phyloP scores from a whole-genome alignment of 2,888 invertebrate genomes.

The Conus canariensis region DNA sequence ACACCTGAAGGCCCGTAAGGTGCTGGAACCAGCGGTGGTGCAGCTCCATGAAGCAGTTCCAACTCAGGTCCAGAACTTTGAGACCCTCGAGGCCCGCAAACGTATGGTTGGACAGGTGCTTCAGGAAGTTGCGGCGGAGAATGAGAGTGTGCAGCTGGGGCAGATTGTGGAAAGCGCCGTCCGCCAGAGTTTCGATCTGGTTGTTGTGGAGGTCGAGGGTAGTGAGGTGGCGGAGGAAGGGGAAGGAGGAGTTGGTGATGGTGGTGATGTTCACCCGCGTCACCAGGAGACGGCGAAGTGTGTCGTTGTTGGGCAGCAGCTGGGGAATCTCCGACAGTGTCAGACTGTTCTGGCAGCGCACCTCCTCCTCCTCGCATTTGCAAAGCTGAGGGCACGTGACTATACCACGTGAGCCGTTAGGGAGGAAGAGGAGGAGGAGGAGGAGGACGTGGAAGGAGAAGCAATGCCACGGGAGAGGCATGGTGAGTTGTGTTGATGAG shows the following conservation, averaged over 20 bases:
- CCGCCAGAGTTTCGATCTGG: not conserved
- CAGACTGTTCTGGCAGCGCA: not conserved
- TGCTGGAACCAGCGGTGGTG: slow-evolving; percentile 26
- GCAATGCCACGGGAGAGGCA: not conserved
- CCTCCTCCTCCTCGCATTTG: slow-evolving; percentile 17
- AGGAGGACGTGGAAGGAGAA: not conserved
- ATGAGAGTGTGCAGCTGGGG: slow-evolving; percentile 35
- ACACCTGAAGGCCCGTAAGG: slow-evolving; percentile 21
- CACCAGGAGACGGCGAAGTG: not conserved
- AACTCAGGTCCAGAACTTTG: slow-evolving; percentile 40
- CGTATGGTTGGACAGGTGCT: slow-evolving; percentile 4
- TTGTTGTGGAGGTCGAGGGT: slow-evolving; percentile 38
- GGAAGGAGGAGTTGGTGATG: slow-evolving; percentile 5
- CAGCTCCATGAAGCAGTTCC: slow-evolving; percentile 34
- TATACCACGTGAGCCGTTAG: not conserved
- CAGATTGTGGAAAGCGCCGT: slow-evolving; percentile 26
- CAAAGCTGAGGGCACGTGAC: slow-evolving; percentile 26
- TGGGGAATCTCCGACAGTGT: not conserved
- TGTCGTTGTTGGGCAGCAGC: slow-evolving; percentile 17
- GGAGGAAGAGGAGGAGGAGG: not conserved
- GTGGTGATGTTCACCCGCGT: not conserved
- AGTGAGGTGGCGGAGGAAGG: slow-evolving; percentile 13
- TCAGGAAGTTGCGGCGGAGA: slow-evolving; percentile 38
- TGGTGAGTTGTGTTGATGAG: not conserved
- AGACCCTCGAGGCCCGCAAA: slow-evolving; percentile 35